A percentile compares a stretch with the other conserved stretches of the same genome.
phyloP scores from a whole-genome alignment of 2,797 vertebrate genomes.

The Phrynocephalus forsythii region DNA sequence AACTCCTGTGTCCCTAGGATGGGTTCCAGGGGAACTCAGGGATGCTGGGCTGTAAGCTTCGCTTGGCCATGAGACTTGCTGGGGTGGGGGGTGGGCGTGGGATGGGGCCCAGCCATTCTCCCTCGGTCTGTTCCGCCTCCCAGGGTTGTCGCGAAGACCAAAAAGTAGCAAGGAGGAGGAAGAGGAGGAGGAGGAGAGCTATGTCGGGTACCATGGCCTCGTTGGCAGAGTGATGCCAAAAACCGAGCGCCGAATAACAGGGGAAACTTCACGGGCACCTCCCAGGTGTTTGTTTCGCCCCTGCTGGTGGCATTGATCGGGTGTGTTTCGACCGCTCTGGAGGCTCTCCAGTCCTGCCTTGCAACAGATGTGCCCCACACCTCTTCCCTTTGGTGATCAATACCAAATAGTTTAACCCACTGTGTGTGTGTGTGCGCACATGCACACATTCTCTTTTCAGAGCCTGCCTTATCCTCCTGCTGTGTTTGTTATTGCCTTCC shows the following conservation, averaged over 20 bases:
- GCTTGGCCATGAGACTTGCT: no score
- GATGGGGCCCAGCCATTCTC: no score
- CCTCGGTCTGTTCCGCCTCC: not conserved
- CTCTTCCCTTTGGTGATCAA: constrained; percentile 17
- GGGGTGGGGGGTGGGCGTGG: no score
- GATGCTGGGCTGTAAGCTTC: no score
- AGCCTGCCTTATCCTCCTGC: not conserved
- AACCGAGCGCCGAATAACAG: not conserved
- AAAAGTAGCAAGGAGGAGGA: not conserved
- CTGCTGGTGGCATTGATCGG: not conserved
- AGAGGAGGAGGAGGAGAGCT: no score
- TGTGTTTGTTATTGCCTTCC: constrained; percentile 28
- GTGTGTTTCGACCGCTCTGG: not conserved
- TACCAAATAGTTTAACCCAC: constrained; percentile 33
- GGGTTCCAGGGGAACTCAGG: no score
- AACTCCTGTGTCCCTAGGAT: not conserved
- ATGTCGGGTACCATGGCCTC: no score
- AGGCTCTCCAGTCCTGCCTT: not conserved
- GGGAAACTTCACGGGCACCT: constrained; percentile 4
- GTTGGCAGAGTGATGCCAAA: no score
- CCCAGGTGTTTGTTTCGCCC: not conserved
- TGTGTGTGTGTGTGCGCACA: not conserved
- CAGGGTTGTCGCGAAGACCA: not conserved
- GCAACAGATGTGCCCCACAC: not conserved
- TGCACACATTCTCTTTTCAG: not conserved